Conservation (phyloP, 2,113 vertebrate species). For the Chitala chitala region DNA sequence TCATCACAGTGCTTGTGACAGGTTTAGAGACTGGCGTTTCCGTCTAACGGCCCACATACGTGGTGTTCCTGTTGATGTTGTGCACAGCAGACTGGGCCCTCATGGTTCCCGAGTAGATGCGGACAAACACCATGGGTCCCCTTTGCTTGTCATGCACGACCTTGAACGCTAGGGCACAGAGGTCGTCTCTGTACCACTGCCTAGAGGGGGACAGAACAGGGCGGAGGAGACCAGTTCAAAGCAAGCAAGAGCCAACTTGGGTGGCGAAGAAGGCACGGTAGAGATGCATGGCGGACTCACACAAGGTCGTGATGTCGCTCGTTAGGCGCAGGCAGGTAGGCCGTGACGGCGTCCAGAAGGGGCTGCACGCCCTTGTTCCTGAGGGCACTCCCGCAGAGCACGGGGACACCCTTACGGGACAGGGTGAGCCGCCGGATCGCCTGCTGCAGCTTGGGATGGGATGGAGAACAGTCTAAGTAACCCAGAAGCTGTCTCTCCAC, state of each 20-base stretch:
- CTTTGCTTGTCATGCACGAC: slow-evolving; percentile 92
- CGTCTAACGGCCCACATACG: slow-evolving; percentile 67
- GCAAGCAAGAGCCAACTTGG: neutral
- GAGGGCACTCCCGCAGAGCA: slow-evolving; percentile 87
- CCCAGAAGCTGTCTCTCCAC: neutral
- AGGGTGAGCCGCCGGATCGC: slow-evolving; percentile 81
- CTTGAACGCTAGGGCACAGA: slow-evolving; percentile 93
- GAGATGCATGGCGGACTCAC: slow-evolving; percentile 64
- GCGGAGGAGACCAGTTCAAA: neutral
- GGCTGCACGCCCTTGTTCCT: slow-evolving; percentile 93
- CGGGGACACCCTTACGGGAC: slow-evolving; percentile 77
- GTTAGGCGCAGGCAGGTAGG: slow-evolving; percentile 82
- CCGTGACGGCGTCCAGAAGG: slow-evolving; percentile 77
- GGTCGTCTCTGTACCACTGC: slow-evolving; percentile 80
- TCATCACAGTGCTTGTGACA: no score
- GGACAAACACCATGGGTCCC: slow-evolving; percentile 86
- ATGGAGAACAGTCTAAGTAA: no score
- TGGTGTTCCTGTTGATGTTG: slow-evolving; percentile 86
- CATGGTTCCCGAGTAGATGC: slow-evolving; percentile 86
- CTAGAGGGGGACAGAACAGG: slow-evolving; percentile 54
- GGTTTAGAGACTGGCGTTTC: no score
- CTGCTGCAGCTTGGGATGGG: slow-evolving; percentile 6
- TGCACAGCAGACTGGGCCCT: slow-evolving; percentile 81
- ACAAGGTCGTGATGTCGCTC: slow-evolving; percentile 75
- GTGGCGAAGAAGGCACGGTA: neutral